phyloP scores from a whole-genome alignment of 2,888 invertebrate species.

The Alitta virens region DNA sequence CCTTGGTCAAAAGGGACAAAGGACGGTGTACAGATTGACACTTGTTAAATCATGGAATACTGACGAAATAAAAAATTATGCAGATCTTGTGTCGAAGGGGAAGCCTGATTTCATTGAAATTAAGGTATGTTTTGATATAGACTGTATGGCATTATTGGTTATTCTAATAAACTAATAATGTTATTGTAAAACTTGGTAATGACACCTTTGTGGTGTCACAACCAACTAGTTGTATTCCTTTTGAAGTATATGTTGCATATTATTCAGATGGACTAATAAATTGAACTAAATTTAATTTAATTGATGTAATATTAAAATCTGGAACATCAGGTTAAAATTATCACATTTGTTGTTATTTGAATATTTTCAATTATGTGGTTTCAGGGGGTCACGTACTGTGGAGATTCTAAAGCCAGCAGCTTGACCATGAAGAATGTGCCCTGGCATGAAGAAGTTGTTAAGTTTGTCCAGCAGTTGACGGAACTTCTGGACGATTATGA shows the following conservation, averaged over 20 bases:
- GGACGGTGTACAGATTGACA: conserved; percentile 64
- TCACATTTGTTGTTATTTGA: neutral
- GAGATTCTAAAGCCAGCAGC: conserved; percentile 60
- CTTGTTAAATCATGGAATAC: conserved; percentile 64
- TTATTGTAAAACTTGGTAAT: no score
- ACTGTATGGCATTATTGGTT: no score
- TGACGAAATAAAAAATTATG: conserved; percentile 62
- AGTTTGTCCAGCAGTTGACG: conserved; percentile 59
- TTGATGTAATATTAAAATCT: neutral
- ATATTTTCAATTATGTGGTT: neutral
- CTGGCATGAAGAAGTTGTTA: conserved; percentile 64
- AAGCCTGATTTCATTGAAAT: conserved; percentile 65
- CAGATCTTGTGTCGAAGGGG: conserved; percentile 60
- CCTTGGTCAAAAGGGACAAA: conserved; percentile 61
- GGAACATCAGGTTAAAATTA: neutral
- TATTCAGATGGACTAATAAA: no score
- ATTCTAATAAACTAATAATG: no score
- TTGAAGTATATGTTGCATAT: no score
- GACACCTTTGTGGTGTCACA: no score
- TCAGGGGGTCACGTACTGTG: conserved; percentile 65
- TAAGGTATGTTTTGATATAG: conserved; percentile 54
- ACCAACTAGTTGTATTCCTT: no score
- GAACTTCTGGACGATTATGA: conserved; percentile 60
- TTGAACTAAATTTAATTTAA: no score
- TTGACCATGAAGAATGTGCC: conserved; percentile 66